Base-by-base conservation (phyloP, 2,888 invertebrate species). In the Anthrax anthrax region DNA sequence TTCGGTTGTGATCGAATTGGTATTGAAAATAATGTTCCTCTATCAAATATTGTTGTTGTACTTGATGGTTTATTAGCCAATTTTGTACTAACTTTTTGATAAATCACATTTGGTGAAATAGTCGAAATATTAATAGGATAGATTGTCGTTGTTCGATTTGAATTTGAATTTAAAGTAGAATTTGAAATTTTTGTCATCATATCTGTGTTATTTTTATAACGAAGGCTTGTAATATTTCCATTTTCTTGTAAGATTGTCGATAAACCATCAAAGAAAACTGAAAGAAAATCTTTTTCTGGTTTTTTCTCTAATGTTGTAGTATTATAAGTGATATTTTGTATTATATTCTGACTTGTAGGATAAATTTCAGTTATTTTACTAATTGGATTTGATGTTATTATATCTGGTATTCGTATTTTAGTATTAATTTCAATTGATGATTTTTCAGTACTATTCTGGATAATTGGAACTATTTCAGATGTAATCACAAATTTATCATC, bases 211-310 rank as follows among this genome's bases (percentile, higher is more conserved):
- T 17, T 19, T 18, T 32, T 39, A 29, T 36, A 13, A 17, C 16
- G 13, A 14, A 14, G 13, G 3, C 23, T 37, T 2, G 18, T 32
- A 18, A 19, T 19, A 39, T 43, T 45, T 36, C 32, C 19, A 8
- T 23, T 45, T 42, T 34, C 39, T 42, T 37, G 47, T 47, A 13
- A 51, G 18, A 51, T 51, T 14, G 42, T 49, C 3, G 45, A 45
- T 32, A 51, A 43, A 1, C 49, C 51, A 45, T 38, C 47, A 3
- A 51, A 46, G 4, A 51, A 39, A 1, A 46, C 51, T 5, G 51
- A 51, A 12, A 51, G 34, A 16, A 51, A 47, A 23, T 47, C 42
- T 36, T 42, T 49, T 27, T 40, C 13, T 37, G 39, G 41, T 18
- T 40, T 39, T n/a, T 37, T 34, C 9, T 18, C 42, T 39, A 4